Percentiles rank a stretch among this genome's conserved stretches.
Evolutionary conservation across 1,140 invertebrate species (phyloP).

Genomic region (Drosophila sulfurigaster): DNA sequence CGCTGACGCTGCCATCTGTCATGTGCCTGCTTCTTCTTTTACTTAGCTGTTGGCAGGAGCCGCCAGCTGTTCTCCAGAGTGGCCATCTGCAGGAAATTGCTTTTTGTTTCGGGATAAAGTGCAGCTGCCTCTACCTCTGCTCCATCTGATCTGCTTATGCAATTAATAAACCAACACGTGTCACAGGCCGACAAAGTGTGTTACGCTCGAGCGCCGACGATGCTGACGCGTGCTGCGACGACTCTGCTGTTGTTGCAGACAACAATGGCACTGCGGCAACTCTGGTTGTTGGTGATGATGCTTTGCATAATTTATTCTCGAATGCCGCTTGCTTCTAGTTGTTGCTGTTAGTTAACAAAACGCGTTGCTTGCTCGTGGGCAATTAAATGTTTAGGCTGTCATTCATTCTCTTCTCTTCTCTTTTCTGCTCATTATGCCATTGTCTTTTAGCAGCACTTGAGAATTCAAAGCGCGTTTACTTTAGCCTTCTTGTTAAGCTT

Average conservation of each 20-base stretch:
- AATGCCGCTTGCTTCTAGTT: slow-evolving; percentile 1
- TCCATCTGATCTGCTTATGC: slow-evolving; percentile 61
- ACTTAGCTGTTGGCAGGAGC: slow-evolving; percentile 34
- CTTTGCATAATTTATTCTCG: slow-evolving; percentile 47
- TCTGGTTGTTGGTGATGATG: slow-evolving; percentile 44
- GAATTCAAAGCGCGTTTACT: slow-evolving; percentile 55
- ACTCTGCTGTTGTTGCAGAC: neutral
- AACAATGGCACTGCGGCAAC: slow-evolving; percentile 61
- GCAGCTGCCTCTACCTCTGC: slow-evolving; percentile 54
- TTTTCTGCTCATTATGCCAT: slow-evolving; percentile 20
- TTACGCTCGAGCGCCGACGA: slow-evolving; percentile 48
- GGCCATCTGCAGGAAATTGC: slow-evolving; percentile 76
- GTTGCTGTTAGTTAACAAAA: slow-evolving; percentile 28
- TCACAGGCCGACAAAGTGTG: slow-evolving; percentile 34
- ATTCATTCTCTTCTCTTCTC: slow-evolving; percentile 7
- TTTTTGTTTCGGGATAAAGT: slow-evolving; percentile 49
- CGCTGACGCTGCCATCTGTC: slow-evolving; percentile 65
- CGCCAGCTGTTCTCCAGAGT: slow-evolving; percentile 72
- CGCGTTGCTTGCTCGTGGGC: slow-evolving; percentile 10
- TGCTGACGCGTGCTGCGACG: slow-evolving; percentile 60
- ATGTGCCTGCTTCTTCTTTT: slow-evolving; percentile 34
- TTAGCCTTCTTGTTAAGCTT: slow-evolving; percentile 45
- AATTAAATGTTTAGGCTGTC: slow-evolving; percentile 38
- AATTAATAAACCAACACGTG: slow-evolving; percentile 82
- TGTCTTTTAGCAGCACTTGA: slow-evolving; percentile 28